Conservation (phyloP, 1,140 invertebrate genomes). For the Drosophila punjabiensis region DNA sequence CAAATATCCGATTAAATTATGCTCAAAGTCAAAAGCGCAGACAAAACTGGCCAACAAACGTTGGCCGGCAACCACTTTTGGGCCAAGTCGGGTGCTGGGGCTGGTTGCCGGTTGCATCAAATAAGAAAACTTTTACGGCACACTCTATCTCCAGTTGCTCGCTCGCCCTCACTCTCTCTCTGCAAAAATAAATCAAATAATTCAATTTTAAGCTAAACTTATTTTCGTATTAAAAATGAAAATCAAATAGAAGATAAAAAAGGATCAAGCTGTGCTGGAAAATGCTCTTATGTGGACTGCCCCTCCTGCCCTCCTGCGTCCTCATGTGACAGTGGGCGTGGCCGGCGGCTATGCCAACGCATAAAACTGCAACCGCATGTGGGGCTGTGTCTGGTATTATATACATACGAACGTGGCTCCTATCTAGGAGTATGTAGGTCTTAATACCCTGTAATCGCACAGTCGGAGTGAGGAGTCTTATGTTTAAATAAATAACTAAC, state of each 20-base stretch:
- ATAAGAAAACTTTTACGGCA: conserved; percentile 74
- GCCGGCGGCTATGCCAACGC: conserved; percentile 60
- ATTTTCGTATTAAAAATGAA: conserved; percentile 84
- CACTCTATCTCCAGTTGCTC: conserved; percentile 32
- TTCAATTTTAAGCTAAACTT: conserved; percentile 84
- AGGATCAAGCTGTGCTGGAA: conserved; percentile 77
- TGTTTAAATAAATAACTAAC: not conserved
- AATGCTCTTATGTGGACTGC: conserved; percentile 53
- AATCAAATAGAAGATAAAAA: conserved; percentile 84
- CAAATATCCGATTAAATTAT: conserved; percentile 84
- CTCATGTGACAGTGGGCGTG: conserved; percentile 70
- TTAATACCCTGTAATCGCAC: conserved; percentile 6
- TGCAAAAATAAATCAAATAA: conserved; percentile 82
- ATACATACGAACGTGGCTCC: conserved; percentile 11
- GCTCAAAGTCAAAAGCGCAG: conserved; percentile 80
- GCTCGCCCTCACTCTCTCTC: conserved; percentile 14
- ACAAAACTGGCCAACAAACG: conserved; percentile 74
- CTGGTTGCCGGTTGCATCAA: conserved; percentile 47
- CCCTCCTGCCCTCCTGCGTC: not conserved
- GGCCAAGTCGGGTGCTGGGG: conserved; percentile 19
- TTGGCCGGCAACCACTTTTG: conserved; percentile 65
- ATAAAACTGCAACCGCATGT: conserved; percentile 78
- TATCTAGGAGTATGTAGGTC: not conserved
- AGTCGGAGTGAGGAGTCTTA: not conserved
- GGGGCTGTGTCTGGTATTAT: conserved; percentile 21